phyloP scores from a whole-genome alignment of 92 coral and sea anemone genomes.

The Muricea muricata region DNA sequence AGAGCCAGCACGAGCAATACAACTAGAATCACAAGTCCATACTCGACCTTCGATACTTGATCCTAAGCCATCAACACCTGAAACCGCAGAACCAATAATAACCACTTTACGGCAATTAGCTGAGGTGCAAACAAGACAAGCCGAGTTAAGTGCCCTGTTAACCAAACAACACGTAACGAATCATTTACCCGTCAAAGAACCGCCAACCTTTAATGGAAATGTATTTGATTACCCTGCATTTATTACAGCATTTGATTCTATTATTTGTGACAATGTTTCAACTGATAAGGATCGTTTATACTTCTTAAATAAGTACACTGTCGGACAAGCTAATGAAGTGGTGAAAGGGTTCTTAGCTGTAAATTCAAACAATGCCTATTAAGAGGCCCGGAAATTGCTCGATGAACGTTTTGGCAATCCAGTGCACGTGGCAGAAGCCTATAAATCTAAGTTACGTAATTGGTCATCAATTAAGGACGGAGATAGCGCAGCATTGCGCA shows the following conservation, averaged over 20 bases:
- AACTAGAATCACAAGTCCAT: too few species aligned
- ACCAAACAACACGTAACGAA: not conserved
- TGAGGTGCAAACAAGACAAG: not conserved
- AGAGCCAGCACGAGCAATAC: too few species aligned
- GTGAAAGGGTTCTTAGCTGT: conserved; percentile 71
- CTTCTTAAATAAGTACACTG: conserved; percentile 68
- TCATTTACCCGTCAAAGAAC: not conserved
- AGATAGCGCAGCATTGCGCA: conserved; percentile 63
- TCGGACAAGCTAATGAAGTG: conserved; percentile 63
- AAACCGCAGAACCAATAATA: too few species aligned
- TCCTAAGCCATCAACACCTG: too few species aligned
- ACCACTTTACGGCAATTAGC: too few species aligned
- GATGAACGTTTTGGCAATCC: conserved; percentile 74
- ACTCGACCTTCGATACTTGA: too few species aligned
- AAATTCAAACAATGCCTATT: conserved; percentile 62
- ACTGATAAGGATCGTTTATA: too few species aligned
- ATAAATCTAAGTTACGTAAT: conserved; percentile 57
- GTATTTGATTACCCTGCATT: not conserved
- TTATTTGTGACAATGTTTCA: not conserved
- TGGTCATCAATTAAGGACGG: conserved; percentile 72
- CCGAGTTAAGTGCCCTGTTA: not conserved
- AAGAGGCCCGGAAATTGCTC: conserved; percentile 66
- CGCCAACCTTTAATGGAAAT: conserved; percentile 1
- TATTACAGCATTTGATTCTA: not conserved
- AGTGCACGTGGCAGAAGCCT: conserved; percentile 68